These are phyloP conservation scores for Baronia brevicornis DNA, from an alignment of 2,888 invertebrate genomes.

Conservation along the genomic window DNA sequence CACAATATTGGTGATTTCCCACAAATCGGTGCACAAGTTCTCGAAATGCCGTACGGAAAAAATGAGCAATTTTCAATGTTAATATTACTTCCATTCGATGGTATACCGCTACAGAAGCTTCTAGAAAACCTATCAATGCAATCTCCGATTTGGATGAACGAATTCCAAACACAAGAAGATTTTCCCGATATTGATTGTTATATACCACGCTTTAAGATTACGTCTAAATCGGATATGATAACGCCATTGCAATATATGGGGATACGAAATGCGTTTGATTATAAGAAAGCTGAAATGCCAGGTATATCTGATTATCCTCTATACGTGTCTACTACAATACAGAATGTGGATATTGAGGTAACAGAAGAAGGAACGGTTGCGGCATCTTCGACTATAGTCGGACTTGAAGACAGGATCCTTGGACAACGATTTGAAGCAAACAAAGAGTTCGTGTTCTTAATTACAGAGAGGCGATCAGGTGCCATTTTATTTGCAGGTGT, in stretches of 20 bases:
- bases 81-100: conserved; percentile 77
- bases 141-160: conserved; percentile 65
- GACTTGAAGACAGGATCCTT: conserved; percentile 57
- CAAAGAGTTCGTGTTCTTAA: conserved; percentile 80
- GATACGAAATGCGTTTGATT: conserved; percentile 78
- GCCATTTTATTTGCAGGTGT: conserved; percentile 79
- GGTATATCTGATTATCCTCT: conserved; percentile 75
- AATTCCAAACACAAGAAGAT: conserved; percentile 54
- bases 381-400: conserved; percentile 74
- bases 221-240: conserved; percentile 63
- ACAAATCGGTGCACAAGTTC: conserved; percentile 74
- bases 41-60: conserved; percentile 82
- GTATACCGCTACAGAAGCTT: conserved; percentile 62
- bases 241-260: conserved; percentile 73
- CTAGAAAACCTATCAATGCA: conserved; percentile 64
- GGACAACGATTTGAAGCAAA: conserved; percentile 78
- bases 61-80: conserved; percentile 79
- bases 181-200: conserved; percentile 73
- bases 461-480: conserved; percentile 76
- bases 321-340: conserved; percentile 77
- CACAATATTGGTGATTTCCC: conserved; percentile 72
- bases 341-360: conserved; percentile 83
- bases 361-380: conserved; percentile 85
- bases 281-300: conserved; percentile 70
- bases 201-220: conserved; percentile 76